A percentile compares a stretch with the other conserved stretches of the same genome.
These are phyloP conservation scores for Pollimyrus isidori DNA, from an alignment of 2,113 vertebrate genomes.

Conservation along the genomic window DNA sequence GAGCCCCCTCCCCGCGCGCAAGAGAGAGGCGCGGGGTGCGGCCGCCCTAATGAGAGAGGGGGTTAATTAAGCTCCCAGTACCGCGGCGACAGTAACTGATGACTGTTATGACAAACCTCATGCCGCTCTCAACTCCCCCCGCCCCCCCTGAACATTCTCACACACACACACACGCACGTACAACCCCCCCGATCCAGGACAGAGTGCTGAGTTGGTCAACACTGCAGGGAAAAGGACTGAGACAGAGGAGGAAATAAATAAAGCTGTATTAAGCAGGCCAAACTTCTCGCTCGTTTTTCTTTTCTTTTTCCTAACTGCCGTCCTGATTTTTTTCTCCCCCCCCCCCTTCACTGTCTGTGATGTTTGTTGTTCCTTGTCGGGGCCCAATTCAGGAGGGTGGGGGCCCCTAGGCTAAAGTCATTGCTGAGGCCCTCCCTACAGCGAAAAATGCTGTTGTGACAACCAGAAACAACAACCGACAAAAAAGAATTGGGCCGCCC, in stretches of 20 bases:
- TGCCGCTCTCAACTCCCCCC: constrained; percentile 41
- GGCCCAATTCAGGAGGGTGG: not conserved
- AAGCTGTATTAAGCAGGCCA: constrained; percentile 28
- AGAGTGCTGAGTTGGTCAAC: constrained; percentile 35
- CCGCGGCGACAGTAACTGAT: constrained; percentile 74
- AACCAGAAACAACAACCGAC: not conserved
- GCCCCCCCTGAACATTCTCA: not conserved
- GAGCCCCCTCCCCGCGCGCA: constrained; percentile 33
- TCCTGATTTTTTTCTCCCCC: constrained; percentile 18
- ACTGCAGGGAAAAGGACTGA: constrained; percentile 26
- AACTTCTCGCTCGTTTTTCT: constrained; percentile 29
- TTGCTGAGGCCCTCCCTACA: not conserved
- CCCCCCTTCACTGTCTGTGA: not conserved
- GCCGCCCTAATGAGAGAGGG: constrained; percentile 82
- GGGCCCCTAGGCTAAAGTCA: not conserved
- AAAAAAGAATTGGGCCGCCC: not conserved
- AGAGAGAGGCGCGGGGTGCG: constrained; percentile 43
- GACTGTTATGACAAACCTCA: constrained; percentile 85
- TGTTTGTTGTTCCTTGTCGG: not conserved
- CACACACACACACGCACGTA: not conserved
- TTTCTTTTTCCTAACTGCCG: constrained; percentile 16
- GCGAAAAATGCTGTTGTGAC: not conserved
- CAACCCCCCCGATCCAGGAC: constrained; percentile 20
- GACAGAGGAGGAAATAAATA: constrained; percentile 31
- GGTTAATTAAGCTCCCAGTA: constrained; percentile 80